phyloP scores from a whole-genome alignment of 2,113 vertebrate species.

The Brachyhypopomus occidentalis region DNA sequence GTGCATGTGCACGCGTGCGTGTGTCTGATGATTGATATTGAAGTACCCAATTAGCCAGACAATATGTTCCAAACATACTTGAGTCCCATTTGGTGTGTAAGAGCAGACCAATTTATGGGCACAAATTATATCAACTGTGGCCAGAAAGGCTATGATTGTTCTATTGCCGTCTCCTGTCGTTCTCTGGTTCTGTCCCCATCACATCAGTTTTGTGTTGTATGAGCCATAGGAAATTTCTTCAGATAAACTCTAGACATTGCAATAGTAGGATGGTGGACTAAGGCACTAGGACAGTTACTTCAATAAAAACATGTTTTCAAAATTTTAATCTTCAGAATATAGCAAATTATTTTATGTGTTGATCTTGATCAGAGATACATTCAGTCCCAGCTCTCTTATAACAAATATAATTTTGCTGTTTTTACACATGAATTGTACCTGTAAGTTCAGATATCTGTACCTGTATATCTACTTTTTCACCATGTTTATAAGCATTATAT shows the following conservation, averaged over 20 bases:
- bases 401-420: not conserved
- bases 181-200: not conserved
- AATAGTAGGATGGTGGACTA: too few relatives aligned
- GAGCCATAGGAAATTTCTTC: too few relatives aligned
- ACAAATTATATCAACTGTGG: slow-evolving; percentile 24
- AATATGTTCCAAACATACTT: slow-evolving; percentile 37
- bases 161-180: not conserved
- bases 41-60: slow-evolving; percentile 45
- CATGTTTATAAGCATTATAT: not conserved
- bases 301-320: too few relatives aligned
- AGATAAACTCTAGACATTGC: too few relatives aligned
- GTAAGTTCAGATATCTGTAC: too few relatives aligned
- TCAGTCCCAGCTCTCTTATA: too few relatives aligned
- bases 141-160: not conserved
- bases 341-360: too few relatives aligned
- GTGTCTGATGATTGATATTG: slow-evolving; percentile 36
- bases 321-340: too few relatives aligned
- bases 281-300: too few relatives aligned
- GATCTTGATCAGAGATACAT: too few relatives aligned
- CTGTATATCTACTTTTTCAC: not conserved
- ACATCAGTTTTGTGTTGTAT: too few relatives aligned
- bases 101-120: slow-evolving; percentile 9
- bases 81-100: slow-evolving; percentile 11
- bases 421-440: not conserved
- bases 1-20: not conserved